A percentile compares a stretch with the other conserved stretches of the same genome.
These are phyloP conservation scores for Erannis defoliaria DNA, from an alignment of 2,888 invertebrate species.

Conservation along the genomic window DNA sequence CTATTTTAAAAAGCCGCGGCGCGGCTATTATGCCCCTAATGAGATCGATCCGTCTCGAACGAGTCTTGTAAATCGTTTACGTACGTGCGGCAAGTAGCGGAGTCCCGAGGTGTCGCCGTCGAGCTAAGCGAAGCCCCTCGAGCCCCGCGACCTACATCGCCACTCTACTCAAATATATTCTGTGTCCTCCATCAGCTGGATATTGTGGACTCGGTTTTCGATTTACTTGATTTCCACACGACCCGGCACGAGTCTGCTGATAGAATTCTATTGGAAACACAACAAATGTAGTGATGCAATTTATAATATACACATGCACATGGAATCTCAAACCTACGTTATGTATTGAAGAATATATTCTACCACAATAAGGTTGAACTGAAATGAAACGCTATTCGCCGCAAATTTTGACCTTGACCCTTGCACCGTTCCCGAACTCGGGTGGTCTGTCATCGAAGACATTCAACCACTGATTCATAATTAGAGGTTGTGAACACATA, in stretches of 20 bases:
- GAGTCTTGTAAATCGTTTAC: neutral
- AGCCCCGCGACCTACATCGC: neutral
- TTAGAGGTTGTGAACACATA: no score
- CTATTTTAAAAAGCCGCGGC: neutral
- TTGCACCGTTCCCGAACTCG: no score
- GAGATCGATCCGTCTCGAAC: neutral
- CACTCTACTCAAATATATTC: neutral
- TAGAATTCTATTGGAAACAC: conserved; percentile 3
- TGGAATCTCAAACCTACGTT: no score
- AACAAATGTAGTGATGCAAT: no score
- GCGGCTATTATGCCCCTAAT: no score
- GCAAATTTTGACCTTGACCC: no score
- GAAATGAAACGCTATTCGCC: no score
- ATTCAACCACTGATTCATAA: no score
- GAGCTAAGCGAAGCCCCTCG: neutral
- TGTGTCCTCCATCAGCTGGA: neutral
- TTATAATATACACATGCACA: no score
- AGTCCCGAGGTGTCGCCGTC: neutral
- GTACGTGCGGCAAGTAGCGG: neutral
- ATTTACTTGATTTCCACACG: conserved; percentile 12
- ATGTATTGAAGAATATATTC: no score
- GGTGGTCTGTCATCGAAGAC: no score
- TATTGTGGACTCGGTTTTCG: neutral
- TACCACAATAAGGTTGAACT: no score
- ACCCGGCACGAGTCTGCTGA: neutral